Evolutionary conservation across 2,113 vertebrate genomes (phyloP).

Genomic region (Typhlomys cinereus): DNA sequence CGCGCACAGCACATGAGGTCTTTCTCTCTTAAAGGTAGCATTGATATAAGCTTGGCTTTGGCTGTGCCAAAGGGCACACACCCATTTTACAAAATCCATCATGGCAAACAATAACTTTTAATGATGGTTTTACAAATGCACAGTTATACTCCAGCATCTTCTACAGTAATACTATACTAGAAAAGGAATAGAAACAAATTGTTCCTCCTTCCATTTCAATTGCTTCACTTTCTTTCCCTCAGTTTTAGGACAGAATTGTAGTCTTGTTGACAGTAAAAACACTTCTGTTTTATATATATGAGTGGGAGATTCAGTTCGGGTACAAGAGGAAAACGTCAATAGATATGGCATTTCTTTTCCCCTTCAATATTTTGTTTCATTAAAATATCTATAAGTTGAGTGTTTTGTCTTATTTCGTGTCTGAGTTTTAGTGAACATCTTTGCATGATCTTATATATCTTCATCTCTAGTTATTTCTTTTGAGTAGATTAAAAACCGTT

Average conservation of each 20-base stretch:
- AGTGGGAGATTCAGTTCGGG: neutral
- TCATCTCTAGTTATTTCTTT: constrained; percentile 15
- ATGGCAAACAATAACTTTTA: neutral
- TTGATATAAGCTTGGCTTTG: neutral
- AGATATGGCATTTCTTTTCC: neutral
- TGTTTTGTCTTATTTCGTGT: constrained; percentile 1
- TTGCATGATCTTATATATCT: neutral
- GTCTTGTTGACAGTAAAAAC: too few species aligned
- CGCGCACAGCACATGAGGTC: neutral
- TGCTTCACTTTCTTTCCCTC: too few species aligned
- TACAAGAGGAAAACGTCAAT: neutral
- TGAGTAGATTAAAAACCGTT: constrained; percentile 30
- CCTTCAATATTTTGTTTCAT: constrained; percentile 31
- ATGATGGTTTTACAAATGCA: too few species aligned
- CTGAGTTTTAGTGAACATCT: constrained; percentile 19
- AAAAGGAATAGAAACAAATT: neutral
- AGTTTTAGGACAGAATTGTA: neutral
- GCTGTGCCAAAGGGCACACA: neutral
- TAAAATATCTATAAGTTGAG: constrained; percentile 10
- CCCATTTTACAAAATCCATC: neutral
- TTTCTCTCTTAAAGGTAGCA: constrained; percentile 17
- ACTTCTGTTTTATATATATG: neutral
- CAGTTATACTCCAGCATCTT: too few species aligned
- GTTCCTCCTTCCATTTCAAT: neutral
- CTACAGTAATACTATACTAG: constrained; percentile 23